Conservation (phyloP, 1,140 invertebrate species). For the Zelostemma sp. region DNA sequence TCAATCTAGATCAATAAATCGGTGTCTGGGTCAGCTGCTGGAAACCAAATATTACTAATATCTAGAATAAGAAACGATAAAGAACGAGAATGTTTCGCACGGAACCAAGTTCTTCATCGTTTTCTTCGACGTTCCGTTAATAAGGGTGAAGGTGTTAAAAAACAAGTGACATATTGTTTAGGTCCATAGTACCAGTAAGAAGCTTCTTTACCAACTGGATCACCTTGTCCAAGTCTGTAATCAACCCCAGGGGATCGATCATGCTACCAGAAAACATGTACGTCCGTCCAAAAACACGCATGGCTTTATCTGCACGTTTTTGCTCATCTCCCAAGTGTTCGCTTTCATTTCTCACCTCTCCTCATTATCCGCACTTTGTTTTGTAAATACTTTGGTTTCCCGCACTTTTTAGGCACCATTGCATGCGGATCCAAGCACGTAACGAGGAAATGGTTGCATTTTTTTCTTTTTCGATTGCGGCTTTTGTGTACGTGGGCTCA, state of each 20-base stretch:
- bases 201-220: conserved; percentile 94
- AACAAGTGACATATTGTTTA: conserved; percentile 65
- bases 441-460: no score
- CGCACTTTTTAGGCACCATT: neutral
- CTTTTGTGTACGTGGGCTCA: neutral
- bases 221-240: conserved; percentile 96
- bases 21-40: conserved; percentile 62
- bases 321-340: neutral
- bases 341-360: conserved; percentile 21
- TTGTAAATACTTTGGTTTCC: conserved; percentile 7
- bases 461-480: neutral
- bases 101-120: neutral
- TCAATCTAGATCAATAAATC: conserved; percentile 54
- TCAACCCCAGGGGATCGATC: conserved; percentile 82
- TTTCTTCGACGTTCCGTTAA: neutral
- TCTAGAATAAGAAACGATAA: neutral
- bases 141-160: conserved; percentile 46
- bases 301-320: conserved; percentile 21
- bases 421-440: no score
- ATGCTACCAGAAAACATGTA: conserved; percentile 81
- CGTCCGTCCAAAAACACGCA: conserved; percentile 54
- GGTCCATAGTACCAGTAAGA: conserved; percentile 97
- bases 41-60: conserved; percentile 25
- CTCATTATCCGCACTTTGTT: neutral
- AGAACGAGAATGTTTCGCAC: no score